Percentiles rank a stretch among this genome's conserved stretches.
Evolutionary conservation across 2,888 invertebrate species (phyloP).

Genomic region (Euplagia quadripunctaria): DNA sequence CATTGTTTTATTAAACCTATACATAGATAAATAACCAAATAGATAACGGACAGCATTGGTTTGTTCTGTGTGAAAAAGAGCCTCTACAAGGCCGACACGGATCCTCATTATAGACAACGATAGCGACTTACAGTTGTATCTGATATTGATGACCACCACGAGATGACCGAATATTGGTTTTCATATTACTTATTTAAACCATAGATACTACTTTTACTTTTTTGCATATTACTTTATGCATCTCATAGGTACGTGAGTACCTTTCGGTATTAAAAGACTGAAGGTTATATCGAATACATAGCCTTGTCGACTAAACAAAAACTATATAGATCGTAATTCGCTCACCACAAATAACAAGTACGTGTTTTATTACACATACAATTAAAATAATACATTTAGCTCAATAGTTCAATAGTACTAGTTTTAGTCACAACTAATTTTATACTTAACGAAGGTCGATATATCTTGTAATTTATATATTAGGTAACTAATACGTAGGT

Average conservation of each 20-base stretch:
- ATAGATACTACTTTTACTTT: not conserved
- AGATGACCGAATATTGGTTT: not conserved
- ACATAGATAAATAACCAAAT: conserved; percentile 57
- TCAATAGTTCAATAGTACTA: conserved; percentile 20
- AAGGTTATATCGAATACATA: conserved; percentile 24
- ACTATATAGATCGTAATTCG: conserved; percentile 37
- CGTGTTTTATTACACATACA: conserved; percentile 22
- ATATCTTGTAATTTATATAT: conserved; percentile 61
- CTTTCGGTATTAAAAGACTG: conserved; percentile 11
- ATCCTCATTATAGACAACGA: conserved; percentile 34
- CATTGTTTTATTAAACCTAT: conserved; percentile 73
- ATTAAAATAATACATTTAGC: conserved; percentile 18
- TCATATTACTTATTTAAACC: not conserved
- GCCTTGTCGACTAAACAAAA: conserved; percentile 24
- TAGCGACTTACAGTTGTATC: conserved; percentile 22
- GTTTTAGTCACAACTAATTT: conserved; percentile 58
- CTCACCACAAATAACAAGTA: conserved; percentile 36
- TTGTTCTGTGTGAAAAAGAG: conserved; percentile 63
- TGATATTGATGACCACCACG: not conserved
- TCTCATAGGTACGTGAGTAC: conserved; percentile 10
- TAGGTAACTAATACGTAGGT: conserved; percentile 56
- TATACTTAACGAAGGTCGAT: conserved; percentile 68
- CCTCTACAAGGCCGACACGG: conserved; percentile 53
- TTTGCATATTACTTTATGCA: not conserved
- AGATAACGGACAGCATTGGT: conserved; percentile 60